Percentiles rank a stretch among this genome's conserved stretches.
Evolutionary conservation across 1,140 invertebrate species (phyloP).

Genomic region (Brachionus manjavacas): DNA sequence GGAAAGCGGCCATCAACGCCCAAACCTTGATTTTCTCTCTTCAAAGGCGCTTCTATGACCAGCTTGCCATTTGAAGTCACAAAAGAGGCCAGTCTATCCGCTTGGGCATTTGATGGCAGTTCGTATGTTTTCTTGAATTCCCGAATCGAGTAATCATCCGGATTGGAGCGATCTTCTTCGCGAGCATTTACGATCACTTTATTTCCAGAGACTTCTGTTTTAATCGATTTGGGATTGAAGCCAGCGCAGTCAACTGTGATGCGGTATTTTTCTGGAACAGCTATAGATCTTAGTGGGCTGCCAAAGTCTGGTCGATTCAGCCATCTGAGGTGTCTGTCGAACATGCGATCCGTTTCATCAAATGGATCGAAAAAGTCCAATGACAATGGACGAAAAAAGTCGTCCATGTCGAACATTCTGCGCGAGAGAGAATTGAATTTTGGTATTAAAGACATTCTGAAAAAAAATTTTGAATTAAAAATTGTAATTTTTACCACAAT

Average conservation of each 20-base stretch:
- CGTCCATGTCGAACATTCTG: conserved; percentile 2
- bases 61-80: conserved; percentile 4
- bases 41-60: conserved; percentile 18
- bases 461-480: background rate
- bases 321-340: background rate
- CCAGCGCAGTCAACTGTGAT: conserved; percentile 26
- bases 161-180: background rate
- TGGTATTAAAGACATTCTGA: conserved; percentile 6
- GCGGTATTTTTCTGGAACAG: conserved; percentile 36
- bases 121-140: conserved; percentile 41
- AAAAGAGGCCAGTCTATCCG: background rate
- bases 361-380: conserved; percentile 14
- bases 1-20: background rate
- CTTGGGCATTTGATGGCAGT: background rate
- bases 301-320: background rate
- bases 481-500: background rate
- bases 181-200: conserved; percentile 24
- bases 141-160: conserved; percentile 17
- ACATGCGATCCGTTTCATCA: conserved; percentile 11
- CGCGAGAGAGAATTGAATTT: background rate
- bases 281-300: background rate
- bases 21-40: conserved; percentile 8
- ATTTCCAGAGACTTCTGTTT: conserved; percentile 19
- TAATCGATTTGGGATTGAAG: conserved; percentile 28
- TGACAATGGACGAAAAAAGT: conserved; percentile 2